Conservation (phyloP, 2,888 invertebrate species). For the Priocnemis perturbator region DNA sequence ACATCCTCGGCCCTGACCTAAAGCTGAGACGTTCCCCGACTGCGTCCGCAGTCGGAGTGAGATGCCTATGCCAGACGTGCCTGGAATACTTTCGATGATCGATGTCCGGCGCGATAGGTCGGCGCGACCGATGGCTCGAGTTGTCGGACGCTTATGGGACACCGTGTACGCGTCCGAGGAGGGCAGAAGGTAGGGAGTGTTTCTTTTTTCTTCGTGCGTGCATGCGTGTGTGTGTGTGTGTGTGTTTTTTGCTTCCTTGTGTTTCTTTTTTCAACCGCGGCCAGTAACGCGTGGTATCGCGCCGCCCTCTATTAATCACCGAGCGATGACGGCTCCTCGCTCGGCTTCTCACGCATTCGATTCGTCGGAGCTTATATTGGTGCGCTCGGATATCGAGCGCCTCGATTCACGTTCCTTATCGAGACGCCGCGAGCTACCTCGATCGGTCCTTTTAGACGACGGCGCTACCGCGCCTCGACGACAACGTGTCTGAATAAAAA, state of each 20-base stretch:
- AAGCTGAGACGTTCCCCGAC: constrained; percentile 13
- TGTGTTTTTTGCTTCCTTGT: too few species aligned
- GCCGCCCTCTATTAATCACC: constrained; percentile 60
- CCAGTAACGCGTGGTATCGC: constrained; percentile 46
- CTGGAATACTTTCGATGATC: constrained; percentile 57
- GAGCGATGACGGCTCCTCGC: constrained; percentile 53
- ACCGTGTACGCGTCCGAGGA: constrained; percentile 46
- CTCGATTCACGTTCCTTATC: constrained; percentile 32
- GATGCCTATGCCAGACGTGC: constrained; percentile 34
- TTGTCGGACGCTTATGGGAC: constrained; percentile 60
- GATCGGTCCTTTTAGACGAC: too few species aligned
- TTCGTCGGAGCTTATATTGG: constrained; percentile 40
- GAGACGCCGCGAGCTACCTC: not conserved
- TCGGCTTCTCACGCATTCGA: constrained; percentile 58
- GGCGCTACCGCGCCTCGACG: too few species aligned
- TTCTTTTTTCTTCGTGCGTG: too few species aligned
- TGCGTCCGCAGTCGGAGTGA: constrained; percentile 27
- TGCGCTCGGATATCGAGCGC: too few species aligned
- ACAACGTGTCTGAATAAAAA: too few species aligned
- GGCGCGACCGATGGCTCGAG: constrained; percentile 36
- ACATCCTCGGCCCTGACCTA: not conserved
- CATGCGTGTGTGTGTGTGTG: too few species aligned
- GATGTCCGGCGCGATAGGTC: constrained; percentile 34
- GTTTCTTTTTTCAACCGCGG: constrained; percentile 52
- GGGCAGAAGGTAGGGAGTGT: constrained; percentile 6